phyloP scores from a whole-genome alignment of 2,797 vertebrate species.

The Monodelphis domestica region DNA sequence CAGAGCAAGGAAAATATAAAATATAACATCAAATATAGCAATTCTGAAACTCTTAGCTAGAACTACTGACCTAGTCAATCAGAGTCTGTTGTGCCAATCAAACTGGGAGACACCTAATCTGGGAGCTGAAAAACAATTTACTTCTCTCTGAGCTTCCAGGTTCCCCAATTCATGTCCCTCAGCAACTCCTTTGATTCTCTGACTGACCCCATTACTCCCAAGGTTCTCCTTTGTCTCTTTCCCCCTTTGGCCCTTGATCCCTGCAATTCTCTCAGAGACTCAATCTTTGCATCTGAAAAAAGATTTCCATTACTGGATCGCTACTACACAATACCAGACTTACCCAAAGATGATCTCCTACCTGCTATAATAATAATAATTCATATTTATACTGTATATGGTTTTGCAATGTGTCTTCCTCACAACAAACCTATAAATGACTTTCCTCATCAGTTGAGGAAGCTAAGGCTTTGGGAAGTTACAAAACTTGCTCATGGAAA shows the following conservation, averaged over 20 bases:
- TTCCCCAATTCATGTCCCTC: neutral
- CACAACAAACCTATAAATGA: neutral
- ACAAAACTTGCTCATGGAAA: neutral
- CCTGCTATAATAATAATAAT: neutral
- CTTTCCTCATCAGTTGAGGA: neutral
- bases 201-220: neutral
- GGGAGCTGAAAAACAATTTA: neutral
- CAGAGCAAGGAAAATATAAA: neutral
- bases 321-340: neutral
- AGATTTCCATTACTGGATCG: neutral
- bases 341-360: neutral
- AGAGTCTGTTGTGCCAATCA: neutral
- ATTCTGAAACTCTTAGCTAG: neutral
- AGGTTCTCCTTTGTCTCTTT: neutral
- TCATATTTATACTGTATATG: neutral
- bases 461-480: neutral
- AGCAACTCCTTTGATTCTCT: neutral
- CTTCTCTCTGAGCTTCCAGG: neutral
- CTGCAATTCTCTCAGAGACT: neutral
- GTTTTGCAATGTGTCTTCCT: neutral
- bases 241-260: neutral
- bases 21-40: neutral
- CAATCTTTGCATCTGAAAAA: neutral
- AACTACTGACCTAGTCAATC: neutral
- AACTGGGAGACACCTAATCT: neutral